Base-by-base conservation (phyloP, 2,888 invertebrate species). In the Tipula unca region DNA sequence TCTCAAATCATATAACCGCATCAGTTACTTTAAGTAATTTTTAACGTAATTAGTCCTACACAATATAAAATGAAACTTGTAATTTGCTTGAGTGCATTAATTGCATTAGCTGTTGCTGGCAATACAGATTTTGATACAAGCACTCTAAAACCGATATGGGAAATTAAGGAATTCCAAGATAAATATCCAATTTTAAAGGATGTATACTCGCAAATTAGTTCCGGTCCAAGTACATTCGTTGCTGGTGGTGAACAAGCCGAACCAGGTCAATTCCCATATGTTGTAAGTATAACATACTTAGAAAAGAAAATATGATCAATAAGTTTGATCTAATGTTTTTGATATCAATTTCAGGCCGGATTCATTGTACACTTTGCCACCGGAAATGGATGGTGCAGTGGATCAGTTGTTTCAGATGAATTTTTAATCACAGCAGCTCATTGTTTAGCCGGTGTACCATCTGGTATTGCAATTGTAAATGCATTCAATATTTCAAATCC, bases 61-160 rank as follows among this genome's bases (percentile, higher is more conserved):
- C 13, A 69, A 25, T n/a, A n/a, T n/a, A 87, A 87, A 87, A 87
- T 88, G 87, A 88, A 88, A 87, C 85, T 86, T 17, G 20, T 87
- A 36, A 84, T 87, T 84, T 87, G 87, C 86, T 85, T 92, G 87
- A 88, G 93, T 88, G 90, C 91, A 87, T 88, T 92, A 87, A 91
- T 93, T 88, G 92, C 92, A 86, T 89, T 91, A 82, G 92, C 90
- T 85, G 89, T 91, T 14, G 94, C 94, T 25, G 25, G 20, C 10
- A 25, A 69, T 69, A 69, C 69, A 13, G 69, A 69, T 69, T 35
- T 83, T 10, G 83, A 83, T 83, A 6, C 83, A 29, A 83, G 35
- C 29, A 32, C 32, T 14, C 5, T 83, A n/a, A 83, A 35, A 10
- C 83, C 83, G 32, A 83, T 83, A 83, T 83, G 83, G 83, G 6